Evolutionary conservation across 2,888 invertebrate genomes (phyloP), one percentile per base, ranked within the genome.

Genomic region (Punctoribates punctum): DNA sequence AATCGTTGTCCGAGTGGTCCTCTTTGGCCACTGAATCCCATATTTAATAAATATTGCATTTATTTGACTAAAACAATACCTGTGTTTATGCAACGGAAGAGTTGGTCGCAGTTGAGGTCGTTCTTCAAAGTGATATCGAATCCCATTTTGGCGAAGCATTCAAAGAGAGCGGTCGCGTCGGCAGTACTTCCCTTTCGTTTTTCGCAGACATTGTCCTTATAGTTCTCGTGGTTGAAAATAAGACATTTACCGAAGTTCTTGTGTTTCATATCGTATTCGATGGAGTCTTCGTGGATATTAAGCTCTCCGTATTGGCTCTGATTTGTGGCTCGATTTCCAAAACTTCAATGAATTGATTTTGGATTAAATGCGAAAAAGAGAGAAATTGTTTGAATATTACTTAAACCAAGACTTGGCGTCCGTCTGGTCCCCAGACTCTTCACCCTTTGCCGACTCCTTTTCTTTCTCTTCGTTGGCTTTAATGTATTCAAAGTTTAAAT

Each of bases 211-310:
- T 27, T 48, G 25, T 25, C 6, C 4, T 48, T n/a, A 23, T 62
- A 48, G 82, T 96, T 96, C 81, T 87, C 85, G 83, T 96, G 95
- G 83, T 96, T 96, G 82, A 96, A 93, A 81, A 96, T 92, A 25
- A 94, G 83, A 3, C 95, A 95, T 80, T 89, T 84, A 4, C 96
- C 96, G 77, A 94, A 88, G 78, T 88, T 87, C 34, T 81, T 78
- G 83, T 94, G 92, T 81, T 88, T 88, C 94, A 96, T 95, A 80
- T 91, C 92, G 83, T 96, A 96, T 82, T 90, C 90, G 0, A 57
- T 23, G 15, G 62, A 65, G 34, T 65, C 65, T 38, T 65, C 65
- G 38, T 65, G 65, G 34, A 65, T 65, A 38, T 38, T 65, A 29
- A 65, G 34, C 6, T 25, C 65, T 15, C 34, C 65, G 20, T 9